Conservation (phyloP, 2,797 vertebrate genomes). For the Sphaeramia orbicularis region DNA sequence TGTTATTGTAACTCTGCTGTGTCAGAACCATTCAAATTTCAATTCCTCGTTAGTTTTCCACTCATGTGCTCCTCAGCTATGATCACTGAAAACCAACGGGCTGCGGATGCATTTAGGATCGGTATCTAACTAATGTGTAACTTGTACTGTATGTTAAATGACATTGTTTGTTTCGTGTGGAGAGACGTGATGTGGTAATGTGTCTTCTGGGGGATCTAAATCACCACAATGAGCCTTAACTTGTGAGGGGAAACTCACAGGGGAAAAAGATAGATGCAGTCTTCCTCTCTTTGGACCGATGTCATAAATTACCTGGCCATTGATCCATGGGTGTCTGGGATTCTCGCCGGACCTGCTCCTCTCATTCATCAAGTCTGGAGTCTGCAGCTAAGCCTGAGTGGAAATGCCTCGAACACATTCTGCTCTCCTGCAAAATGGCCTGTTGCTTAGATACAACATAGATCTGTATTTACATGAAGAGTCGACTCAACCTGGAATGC, state of each 20-base stretch:
- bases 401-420: conserved; percentile 52
- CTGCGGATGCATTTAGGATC: conserved; percentile 12
- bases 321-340: conserved; percentile 80
- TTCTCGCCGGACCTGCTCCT: conserved; percentile 64
- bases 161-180: conserved; percentile 23
- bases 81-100: conserved; percentile 14
- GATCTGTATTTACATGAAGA: conserved; percentile 41
- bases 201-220: conserved; percentile 60
- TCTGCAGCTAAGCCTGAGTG: conserved; percentile 49
- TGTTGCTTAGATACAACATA: conserved; percentile 77
- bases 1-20: conserved; percentile 22
- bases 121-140: conserved; percentile 23
- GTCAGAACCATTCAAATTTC: conserved; percentile 28
- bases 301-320: conserved; percentile 83
- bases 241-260: conserved; percentile 44
- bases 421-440: conserved; percentile 30
- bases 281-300: conserved; percentile 51
- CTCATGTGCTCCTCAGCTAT: background rate
- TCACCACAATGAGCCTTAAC: conserved; percentile 49
- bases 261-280: conserved; percentile 73
- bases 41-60: conserved; percentile 16
- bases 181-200: conserved; percentile 26
- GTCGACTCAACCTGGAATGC: conserved; percentile 24
- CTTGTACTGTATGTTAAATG: conserved; percentile 1
- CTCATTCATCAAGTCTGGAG: conserved; percentile 74